Evolutionary conservation across 2,797 vertebrate species (phyloP), one percentile per base, ranked within the genome.

Genomic region (Australoheros facetus): DNA sequence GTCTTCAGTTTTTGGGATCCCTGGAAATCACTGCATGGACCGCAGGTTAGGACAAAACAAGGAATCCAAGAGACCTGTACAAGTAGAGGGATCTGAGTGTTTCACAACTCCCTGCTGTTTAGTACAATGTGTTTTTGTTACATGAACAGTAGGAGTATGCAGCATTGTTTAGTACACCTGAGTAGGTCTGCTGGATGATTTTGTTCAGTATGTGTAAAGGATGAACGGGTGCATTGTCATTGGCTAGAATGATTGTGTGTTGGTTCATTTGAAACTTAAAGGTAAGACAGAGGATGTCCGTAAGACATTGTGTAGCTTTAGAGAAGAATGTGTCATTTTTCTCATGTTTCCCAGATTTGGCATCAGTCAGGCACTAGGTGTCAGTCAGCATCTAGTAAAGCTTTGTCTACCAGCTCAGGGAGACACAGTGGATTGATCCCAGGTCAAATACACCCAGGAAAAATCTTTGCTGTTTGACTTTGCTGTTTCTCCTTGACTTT

Each of bases 341-440:
- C 12, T 14, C 23, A 13, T 19, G 48, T 32, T 77, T 56, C 71
- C 39, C 26, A 26, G 73, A 60, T 75, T 69, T 86, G 78, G 71
- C 89, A 66, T 83, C 57, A 84, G 51, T 86, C 77, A 56, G 87
- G 59, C 91, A 92, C 89, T 91, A 93, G 92, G 78, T 93, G 91
- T 92, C 90, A 91, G 85, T 82, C 86, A 75, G 58, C 21, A 13
- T 80, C 88, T 79, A 26, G 30, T 55, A 62, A 78, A 83, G 55
- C 48, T 72, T 86, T 5, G 0, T 60, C 60, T 28, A n/a, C 14
- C 53, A 59, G 74, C 66, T 82, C 34, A 58, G 53, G 59, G 54
- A 64, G 48, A 79, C 34, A 34, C 55, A 32, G 23, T 64, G 45
- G 71, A 54, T 62, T 69, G 79, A 78, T 78, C 79, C 76, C 60